Conservation (phyloP, 2,797 vertebrate genomes). For the Channa striata region DNA sequence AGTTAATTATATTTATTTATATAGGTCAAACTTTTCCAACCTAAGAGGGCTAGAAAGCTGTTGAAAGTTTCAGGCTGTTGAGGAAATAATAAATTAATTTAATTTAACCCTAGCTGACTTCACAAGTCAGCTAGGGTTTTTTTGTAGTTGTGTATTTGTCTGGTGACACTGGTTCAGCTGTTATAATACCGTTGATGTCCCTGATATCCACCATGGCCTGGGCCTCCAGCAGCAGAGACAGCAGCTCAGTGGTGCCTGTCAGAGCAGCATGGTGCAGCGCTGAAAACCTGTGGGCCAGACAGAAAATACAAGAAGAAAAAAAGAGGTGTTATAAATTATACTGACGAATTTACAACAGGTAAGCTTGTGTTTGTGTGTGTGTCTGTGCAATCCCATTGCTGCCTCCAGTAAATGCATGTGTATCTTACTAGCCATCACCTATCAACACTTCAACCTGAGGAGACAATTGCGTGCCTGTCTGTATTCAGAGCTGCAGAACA, state of each 20-base stretch:
- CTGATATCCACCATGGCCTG: conserved; percentile 96
- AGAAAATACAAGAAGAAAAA: neutral
- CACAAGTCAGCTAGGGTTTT: neutral
- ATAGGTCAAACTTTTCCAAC: conserved; percentile 52
- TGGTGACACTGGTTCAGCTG: neutral
- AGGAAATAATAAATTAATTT: neutral
- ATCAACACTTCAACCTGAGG: neutral
- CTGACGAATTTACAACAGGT: conserved; percentile 55
- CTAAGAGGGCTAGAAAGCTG: conserved; percentile 40
- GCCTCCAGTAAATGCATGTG: neutral
- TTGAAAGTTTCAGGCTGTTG: conserved; percentile 26
- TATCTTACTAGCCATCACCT: neutral
- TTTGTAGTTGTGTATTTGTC: conserved; percentile 3
- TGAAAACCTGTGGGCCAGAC: conserved; percentile 86
- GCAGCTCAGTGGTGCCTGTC: conserved; percentile 93
- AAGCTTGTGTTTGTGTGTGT: conserved; percentile 10
- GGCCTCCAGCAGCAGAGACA: conserved; percentile 92
- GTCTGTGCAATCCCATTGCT: neutral
- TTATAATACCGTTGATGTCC: conserved; percentile 91
- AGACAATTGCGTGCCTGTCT: neutral
- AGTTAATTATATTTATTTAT: conserved; percentile 59
- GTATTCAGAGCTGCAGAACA: conserved; percentile 1
- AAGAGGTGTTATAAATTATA: conserved; percentile 37
- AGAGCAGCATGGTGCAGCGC: conserved; percentile 94
- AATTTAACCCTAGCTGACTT: conserved; percentile 41